Base-by-base conservation (phyloP, 2,888 invertebrate genomes). In the Nemurella pictetii region DNA sequence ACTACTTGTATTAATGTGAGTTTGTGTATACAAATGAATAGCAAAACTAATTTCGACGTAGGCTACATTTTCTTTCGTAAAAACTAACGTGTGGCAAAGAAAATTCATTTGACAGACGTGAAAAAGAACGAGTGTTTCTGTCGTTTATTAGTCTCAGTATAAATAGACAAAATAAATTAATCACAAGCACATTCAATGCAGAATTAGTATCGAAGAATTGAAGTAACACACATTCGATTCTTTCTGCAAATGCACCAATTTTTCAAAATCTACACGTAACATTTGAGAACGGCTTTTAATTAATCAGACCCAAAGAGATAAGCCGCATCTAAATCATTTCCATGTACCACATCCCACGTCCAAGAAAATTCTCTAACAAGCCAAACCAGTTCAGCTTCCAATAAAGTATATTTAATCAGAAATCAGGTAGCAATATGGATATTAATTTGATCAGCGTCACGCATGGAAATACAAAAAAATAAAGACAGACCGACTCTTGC, bases 401-500 rank as follows among this genome's bases (percentile, higher is more conserved):
- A 78, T 30, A 30, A 29, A 78, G 7, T 30, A 78, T 78, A 25
- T 7, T 20, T 15, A 29, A n/a, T 78, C 55, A 55, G 78, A 30
- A 78, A 78, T 78, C 28, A 78, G 78, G 78, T 78, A 78, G 78
- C 78, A 78, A 29, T 29, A 30, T 30, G 78, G 28, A 28, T 78
- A 78, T 78, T 78, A 78, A 78, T 78, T 78, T 78, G 78, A 78
- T 78, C 78, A 20, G 78, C 55, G 9, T 55, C 55, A 20, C 55
- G 55, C 55, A 7, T 20, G 12, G 55, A 55, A 20, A 20, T 55
- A 55, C 55, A 55, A 55, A 55, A 1, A 55, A 55, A 55, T 20
- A 55, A 55, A 55, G 1, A 55, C 55, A 55, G 15, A 1, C 55
- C 3, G 55, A 35, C 35, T 7, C 55, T 15, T 55, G 9, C 55